Evolutionary conservation across 1,140 invertebrate species (phyloP).

Genomic region (Rhynchophorus ferrugineus): DNA sequence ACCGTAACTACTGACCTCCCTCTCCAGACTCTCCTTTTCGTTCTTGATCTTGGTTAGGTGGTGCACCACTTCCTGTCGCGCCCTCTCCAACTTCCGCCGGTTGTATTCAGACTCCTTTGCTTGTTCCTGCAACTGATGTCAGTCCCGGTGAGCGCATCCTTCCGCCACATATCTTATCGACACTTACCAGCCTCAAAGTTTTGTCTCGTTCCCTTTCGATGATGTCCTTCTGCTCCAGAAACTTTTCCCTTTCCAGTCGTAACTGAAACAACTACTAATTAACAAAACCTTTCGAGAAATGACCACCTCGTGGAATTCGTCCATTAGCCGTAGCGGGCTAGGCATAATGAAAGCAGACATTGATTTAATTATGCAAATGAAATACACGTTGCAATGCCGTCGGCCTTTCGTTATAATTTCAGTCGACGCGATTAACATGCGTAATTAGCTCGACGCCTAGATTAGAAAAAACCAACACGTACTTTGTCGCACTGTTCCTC

Average conservation of each 20-base stretch:
- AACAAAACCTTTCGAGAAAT: conserved; percentile 1
- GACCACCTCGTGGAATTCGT: no score
- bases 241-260: conserved; percentile 42
- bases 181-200: conserved; percentile 42
- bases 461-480: no score
- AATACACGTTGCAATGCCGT: no score
- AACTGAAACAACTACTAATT: conserved; percentile 22
- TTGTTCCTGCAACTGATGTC: conserved; percentile 48
- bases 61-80: conserved; percentile 50
- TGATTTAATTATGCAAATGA: no score
- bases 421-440: no score
- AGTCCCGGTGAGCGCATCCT: no score
- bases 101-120: conserved; percentile 50
- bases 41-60: conserved; percentile 52
- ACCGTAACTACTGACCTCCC: conserved; percentile 53
- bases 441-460: no score
- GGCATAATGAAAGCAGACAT: no score
- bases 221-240: conserved; percentile 40
- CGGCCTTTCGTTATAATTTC: no score
- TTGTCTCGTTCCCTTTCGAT: conserved; percentile 44
- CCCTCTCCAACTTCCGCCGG: conserved; percentile 48
- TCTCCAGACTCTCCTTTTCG: conserved; percentile 51
- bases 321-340: no score
- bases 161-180: no score
- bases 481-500: conserved; percentile 53